These are phyloP conservation scores for Steinernema khuongi DNA, from an alignment of 1,140 invertebrate genomes.

Conservation along the genomic window DNA sequence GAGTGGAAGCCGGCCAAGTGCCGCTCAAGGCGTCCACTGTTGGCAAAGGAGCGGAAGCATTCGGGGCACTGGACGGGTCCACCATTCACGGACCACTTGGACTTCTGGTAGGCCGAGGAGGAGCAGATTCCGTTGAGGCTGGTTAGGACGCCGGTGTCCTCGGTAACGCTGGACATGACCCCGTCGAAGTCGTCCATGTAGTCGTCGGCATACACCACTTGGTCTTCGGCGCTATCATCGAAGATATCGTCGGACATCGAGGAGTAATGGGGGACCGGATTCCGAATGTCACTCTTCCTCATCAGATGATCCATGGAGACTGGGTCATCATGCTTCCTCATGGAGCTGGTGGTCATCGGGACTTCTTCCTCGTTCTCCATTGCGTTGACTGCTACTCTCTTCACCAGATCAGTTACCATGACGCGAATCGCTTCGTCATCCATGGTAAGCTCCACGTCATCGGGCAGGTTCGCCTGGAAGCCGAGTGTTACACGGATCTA, in stretches of 20 bases:
- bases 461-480: slow-evolving; percentile 48
- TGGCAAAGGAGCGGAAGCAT: slow-evolving; percentile 37
- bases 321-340: background rate
- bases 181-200: background rate
- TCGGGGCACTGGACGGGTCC: slow-evolving; percentile 40
- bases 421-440: slow-evolving; percentile 38
- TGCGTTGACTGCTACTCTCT: slow-evolving; percentile 5
- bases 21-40: slow-evolving; percentile 40
- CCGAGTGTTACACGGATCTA: slow-evolving; percentile 12
- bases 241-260: slow-evolving; percentile 26
- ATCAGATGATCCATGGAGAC: background rate
- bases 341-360: background rate
- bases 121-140: background rate
- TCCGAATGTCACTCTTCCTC: background rate
- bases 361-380: slow-evolving; percentile 25
- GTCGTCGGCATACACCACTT: background rate
- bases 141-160: slow-evolving; percentile 18
- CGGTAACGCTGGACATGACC: background rate
- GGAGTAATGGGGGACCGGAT: background rate
- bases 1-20: slow-evolving; percentile 51
- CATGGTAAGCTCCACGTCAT: slow-evolving; percentile 38
- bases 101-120: background rate
- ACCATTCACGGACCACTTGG: slow-evolving; percentile 32
- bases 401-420: slow-evolving; percentile 45
- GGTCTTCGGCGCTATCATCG: slow-evolving; percentile 20